Conservation (phyloP, 2,797 vertebrate species). For the Oreortyx pictus region DNA sequence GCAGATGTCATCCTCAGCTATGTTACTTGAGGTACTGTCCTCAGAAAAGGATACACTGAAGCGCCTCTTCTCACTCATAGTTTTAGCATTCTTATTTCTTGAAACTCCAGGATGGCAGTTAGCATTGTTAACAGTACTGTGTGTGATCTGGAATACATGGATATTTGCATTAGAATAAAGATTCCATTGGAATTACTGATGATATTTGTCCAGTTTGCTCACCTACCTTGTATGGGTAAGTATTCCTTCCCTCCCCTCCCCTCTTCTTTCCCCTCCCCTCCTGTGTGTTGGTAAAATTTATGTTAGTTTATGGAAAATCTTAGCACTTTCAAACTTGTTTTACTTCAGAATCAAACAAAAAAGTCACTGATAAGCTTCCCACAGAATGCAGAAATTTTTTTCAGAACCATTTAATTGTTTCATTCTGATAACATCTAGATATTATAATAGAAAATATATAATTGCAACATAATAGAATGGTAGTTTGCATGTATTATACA, state of each 20-base stretch:
- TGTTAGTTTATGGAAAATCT: not conserved
- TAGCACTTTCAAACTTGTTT: not conserved
- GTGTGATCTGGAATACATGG: not conserved
- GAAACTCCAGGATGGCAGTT: not conserved
- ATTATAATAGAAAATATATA: slow-evolving; percentile 20
- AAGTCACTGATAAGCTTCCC: not conserved
- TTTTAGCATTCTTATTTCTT: not conserved
- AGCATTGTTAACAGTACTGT: not conserved
- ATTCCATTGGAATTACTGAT: not conserved
- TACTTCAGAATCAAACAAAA: not conserved
- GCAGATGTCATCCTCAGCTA: not conserved
- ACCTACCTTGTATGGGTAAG: not conserved
- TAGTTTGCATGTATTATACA: slow-evolving; percentile 1
- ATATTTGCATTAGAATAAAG: not conserved
- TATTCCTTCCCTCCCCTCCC: not conserved
- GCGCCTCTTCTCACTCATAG: not conserved
- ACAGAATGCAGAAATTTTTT: not conserved
- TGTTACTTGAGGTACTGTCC: not conserved
- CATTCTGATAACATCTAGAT: slow-evolving; percentile 16
- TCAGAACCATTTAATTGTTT: slow-evolving; percentile 16
- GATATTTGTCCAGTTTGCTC: not conserved
- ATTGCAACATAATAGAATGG: not conserved
- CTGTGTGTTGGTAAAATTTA: not conserved
- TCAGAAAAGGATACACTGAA: not conserved
- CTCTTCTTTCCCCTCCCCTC: too few relatives aligned